phyloP scores from a whole-genome alignment of 2,113 vertebrate genomes.

The Anser brachyrhynchus region DNA sequence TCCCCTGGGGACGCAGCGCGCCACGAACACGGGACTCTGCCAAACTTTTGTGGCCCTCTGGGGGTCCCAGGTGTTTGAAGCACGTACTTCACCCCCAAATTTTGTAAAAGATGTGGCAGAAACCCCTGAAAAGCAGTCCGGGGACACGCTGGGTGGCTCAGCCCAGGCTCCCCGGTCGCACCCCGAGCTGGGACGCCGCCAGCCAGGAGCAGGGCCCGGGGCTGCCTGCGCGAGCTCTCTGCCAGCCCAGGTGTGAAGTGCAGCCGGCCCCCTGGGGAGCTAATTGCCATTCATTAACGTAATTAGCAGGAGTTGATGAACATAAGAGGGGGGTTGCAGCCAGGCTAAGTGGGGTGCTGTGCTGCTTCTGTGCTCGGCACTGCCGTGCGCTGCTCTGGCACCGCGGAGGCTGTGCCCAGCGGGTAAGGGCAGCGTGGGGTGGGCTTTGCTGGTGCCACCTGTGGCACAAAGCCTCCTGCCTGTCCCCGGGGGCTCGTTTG shows the following conservation, averaged over 20 bases:
- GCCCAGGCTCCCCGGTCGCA: not conserved
- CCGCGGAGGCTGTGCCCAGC: fast-evolving
- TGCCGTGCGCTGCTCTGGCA: fast-evolving
- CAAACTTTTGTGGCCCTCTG: not conserved
- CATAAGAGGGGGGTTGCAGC: not conserved
- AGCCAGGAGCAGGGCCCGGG: fast-evolving
- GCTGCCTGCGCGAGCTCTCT: not conserved
- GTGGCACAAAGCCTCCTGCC: not conserved
- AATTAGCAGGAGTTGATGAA: not conserved
- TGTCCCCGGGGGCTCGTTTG: not conserved
- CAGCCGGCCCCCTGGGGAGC: not conserved
- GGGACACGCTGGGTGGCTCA: fast-evolving
- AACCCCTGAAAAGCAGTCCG: not conserved
- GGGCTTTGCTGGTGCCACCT: not conserved
- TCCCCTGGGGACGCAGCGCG: fast-evolving
- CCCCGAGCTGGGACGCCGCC: not conserved
- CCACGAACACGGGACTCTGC: fast-evolving
- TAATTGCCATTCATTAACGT: not conserved
- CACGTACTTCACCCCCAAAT: fast-evolving
- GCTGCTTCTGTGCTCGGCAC: fast-evolving
- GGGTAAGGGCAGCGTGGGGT: fast-evolving
- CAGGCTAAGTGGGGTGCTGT: not conserved
- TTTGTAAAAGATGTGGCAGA: fast-evolving
- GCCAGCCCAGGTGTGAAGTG: not conserved
- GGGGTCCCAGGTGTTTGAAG: not conserved